Conservation (phyloP, 2,888 invertebrate genomes). For the Melieria omissa region DNA sequence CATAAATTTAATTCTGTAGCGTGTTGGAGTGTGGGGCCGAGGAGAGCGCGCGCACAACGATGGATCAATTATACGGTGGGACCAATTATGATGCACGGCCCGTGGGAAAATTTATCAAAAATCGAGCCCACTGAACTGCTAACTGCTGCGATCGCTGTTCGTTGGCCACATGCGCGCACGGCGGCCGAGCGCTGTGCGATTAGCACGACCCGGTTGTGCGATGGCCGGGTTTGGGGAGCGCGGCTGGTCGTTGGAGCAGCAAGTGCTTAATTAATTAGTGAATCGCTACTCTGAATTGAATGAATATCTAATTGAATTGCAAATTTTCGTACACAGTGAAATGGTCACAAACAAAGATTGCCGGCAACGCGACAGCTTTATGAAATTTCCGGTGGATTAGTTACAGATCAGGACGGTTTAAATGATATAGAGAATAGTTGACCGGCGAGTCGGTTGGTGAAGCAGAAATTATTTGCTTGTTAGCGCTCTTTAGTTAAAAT, state of each 20-base stretch:
- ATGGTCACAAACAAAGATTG: no score
- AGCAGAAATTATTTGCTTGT: no score
- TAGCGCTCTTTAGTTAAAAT: no score
- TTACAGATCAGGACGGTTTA: neutral
- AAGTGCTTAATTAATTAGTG: conserved; percentile 23
- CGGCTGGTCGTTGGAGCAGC: neutral
- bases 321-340: neutral
- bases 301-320: conserved; percentile 20
- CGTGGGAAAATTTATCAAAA: conserved; percentile 15
- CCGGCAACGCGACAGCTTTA: conserved; percentile 1
- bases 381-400: conserved; percentile 12
- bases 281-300: conserved; percentile 7
- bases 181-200: neutral
- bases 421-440: no score
- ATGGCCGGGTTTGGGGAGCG: conserved; percentile 1
- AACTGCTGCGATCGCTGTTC: no score
- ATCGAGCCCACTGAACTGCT: no score
- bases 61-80: neutral
- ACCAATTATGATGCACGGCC: conserved; percentile 11
- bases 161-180: conserved; percentile 2
- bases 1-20: conserved; percentile 26
- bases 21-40: neutral
- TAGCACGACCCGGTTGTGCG: conserved; percentile 10
- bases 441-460: no score
- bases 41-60: neutral